Evolutionary conservation across 1,140 invertebrate species (phyloP).

Genomic region (Drosophila elegans): DNA sequence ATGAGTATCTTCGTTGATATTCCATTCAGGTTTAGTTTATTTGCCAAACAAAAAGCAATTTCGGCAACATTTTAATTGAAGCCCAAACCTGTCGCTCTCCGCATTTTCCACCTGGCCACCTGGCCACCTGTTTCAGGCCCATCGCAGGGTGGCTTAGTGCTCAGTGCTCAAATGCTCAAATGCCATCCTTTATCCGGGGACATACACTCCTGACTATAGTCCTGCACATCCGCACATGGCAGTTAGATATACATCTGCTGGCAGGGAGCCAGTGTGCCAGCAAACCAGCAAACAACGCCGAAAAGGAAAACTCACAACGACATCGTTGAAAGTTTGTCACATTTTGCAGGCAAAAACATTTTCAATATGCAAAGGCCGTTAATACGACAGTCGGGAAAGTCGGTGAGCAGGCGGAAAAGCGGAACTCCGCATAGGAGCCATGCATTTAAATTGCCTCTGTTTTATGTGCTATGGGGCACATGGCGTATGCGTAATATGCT

Average conservation of each 20-base stretch:
- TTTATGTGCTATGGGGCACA: slow-evolving; percentile 38
- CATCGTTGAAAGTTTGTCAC: slow-evolving; percentile 80
- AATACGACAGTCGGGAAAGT: slow-evolving; percentile 57
- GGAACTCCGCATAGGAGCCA: slow-evolving; percentile 32
- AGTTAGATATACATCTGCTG: slow-evolving; percentile 29
- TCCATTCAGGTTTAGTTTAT: slow-evolving; percentile 57
- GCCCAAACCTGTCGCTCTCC: slow-evolving; percentile 17
- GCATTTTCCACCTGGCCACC: slow-evolving; percentile 11
- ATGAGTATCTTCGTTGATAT: slow-evolving; percentile 20
- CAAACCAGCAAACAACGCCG: slow-evolving; percentile 13
- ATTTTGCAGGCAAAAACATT: slow-evolving; percentile 73
- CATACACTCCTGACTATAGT: slow-evolving; percentile 23
- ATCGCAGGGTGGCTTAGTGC: slow-evolving; percentile 28
- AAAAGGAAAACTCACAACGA: slow-evolving; percentile 33
- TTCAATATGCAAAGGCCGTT: slow-evolving; percentile 80
- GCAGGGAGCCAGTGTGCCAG: slow-evolving; percentile 35
- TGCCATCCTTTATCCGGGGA: slow-evolving; percentile 36
- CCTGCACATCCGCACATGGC: slow-evolving; percentile 27
- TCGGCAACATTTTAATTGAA: slow-evolving; percentile 77
- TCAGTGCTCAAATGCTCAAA: background rate
- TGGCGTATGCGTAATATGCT: slow-evolving; percentile 78
- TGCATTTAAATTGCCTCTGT: slow-evolving; percentile 60
- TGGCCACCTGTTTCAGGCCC: slow-evolving; percentile 34
- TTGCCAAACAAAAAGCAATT: slow-evolving; percentile 75
- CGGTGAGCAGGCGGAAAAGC: slow-evolving; percentile 3